A percentile compares a stretch with the other conserved stretches of the same genome.
Evolutionary conservation across 2,113 vertebrate genomes (phyloP).

Genomic region (Syrrhaptes paradoxus): DNA sequence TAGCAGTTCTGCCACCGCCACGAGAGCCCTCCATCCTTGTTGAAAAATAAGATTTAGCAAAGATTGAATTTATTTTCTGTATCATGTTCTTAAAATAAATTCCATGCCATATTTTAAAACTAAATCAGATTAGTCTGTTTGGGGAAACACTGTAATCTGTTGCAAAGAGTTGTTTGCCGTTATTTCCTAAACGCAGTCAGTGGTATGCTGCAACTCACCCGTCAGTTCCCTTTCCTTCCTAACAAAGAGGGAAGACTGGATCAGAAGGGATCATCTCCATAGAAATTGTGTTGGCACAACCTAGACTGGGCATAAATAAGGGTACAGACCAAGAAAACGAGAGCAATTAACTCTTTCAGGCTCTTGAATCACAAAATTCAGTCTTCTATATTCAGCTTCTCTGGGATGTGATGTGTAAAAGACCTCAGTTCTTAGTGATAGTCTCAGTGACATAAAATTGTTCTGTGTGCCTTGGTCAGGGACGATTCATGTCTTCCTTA

Average conservation of each 20-base stretch:
- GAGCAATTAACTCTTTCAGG: constrained; percentile 59
- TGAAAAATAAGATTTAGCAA: not conserved
- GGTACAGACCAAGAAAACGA: constrained; percentile 46
- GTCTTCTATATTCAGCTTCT: not conserved
- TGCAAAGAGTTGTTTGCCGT: not conserved
- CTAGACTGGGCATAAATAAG: constrained; percentile 66
- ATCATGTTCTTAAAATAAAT: not conserved
- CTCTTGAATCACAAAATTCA: not conserved
- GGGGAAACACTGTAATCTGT: not conserved
- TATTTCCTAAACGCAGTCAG: not conserved
- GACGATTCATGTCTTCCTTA: not conserved
- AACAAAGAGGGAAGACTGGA: constrained; percentile 67
- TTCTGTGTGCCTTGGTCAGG: not conserved
- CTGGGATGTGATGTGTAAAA: not conserved
- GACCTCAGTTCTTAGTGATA: not conserved
- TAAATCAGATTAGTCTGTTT: not conserved
- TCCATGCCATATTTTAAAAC: not conserved
- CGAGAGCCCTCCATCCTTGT: not conserved
- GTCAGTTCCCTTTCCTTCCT: constrained; percentile 4
- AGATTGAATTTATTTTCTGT: not conserved
- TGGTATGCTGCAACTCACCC: not conserved
- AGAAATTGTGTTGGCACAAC: constrained; percentile 70
- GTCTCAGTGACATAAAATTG: not conserved
- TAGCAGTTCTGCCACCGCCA: not conserved
- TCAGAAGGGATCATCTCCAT: constrained; percentile 72